phyloP scores from a whole-genome alignment of 2,888 invertebrate genomes.

The Pristionchus maxplancki region DNA sequence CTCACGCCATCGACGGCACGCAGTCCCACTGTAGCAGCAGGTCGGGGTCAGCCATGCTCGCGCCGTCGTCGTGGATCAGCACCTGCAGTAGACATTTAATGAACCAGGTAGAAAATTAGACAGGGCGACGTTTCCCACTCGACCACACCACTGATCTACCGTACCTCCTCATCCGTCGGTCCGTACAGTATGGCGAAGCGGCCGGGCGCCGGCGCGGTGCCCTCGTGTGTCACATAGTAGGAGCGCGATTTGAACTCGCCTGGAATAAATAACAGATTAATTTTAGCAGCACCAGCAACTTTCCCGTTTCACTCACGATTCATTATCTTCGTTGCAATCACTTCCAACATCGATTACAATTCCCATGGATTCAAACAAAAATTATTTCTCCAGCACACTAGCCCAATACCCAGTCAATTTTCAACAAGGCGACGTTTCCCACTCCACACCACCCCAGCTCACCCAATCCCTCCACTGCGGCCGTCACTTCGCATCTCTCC shows the following conservation, averaged over 20 bases:
- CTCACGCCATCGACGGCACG: slow-evolving; percentile 51
- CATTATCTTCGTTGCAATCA: background rate
- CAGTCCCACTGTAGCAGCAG: slow-evolving; percentile 44
- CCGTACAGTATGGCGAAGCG: slow-evolving; percentile 58
- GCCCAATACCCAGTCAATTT: too few species aligned
- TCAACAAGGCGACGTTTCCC: too few species aligned
- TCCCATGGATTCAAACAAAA: background rate
- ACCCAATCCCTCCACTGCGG: slow-evolving; percentile 47
- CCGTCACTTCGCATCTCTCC: slow-evolving; percentile 49
- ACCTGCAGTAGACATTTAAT: background rate
- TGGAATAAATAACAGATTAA: background rate
- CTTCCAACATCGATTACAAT: too few species aligned
- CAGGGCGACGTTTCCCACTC: background rate
- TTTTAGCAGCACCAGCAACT: background rate
- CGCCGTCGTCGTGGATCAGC: slow-evolving; percentile 44
- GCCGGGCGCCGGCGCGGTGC: background rate
- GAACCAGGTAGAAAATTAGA: background rate
- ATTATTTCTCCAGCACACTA: background rate
- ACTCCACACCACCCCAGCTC: background rate
- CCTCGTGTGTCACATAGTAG: slow-evolving; percentile 23
- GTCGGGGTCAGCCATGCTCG: background rate
- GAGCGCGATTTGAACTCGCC: slow-evolving; percentile 43
- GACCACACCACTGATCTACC: background rate
- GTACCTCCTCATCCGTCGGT: slow-evolving; percentile 55
- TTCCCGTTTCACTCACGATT: background rate